Percentiles rank a stretch among this genome's conserved stretches.
Evolutionary conservation across 1,140 invertebrate species (phyloP).

Genomic region (Caerostris extrusa): DNA sequence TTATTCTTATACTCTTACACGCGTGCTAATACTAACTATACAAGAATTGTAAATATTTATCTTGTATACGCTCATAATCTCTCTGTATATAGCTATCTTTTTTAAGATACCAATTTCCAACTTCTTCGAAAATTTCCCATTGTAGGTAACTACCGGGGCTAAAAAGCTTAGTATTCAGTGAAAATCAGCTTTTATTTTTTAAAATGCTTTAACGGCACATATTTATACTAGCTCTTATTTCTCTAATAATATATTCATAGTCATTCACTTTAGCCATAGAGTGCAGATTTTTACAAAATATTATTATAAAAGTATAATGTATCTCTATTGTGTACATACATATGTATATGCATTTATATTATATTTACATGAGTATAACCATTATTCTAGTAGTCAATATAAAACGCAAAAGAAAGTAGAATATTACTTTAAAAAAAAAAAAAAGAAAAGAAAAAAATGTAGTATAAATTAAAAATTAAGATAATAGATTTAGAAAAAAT

Average conservation of each 20-base stretch:
- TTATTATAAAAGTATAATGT: not conserved
- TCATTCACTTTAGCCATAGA: not conserved
- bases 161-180: not conserved
- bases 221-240: slow-evolving; percentile 10
- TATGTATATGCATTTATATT: slow-evolving; percentile 19
- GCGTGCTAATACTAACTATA: slow-evolving; percentile 2
- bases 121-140: not conserved
- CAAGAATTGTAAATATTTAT: slow-evolving; percentile 37
- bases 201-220: not conserved
- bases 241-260: not conserved
- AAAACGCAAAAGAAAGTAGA: no score
- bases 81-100: slow-evolving; percentile 10
- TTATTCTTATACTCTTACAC: slow-evolving; percentile 29
- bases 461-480: no score
- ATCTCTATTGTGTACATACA: not conserved
- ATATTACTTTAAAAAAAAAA: no score
- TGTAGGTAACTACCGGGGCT: not conserved
- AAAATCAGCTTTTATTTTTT: slow-evolving; percentile 1
- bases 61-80: not conserved
- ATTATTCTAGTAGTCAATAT: not conserved
- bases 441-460: no score
- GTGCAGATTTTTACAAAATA: not conserved
- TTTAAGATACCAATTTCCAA: not conserved
- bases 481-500: no score
- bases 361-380: slow-evolving; percentile 10